Evolutionary conservation across 2,797 vertebrate genomes (phyloP).

Genomic region (Poeciliopsis gracilis): DNA sequence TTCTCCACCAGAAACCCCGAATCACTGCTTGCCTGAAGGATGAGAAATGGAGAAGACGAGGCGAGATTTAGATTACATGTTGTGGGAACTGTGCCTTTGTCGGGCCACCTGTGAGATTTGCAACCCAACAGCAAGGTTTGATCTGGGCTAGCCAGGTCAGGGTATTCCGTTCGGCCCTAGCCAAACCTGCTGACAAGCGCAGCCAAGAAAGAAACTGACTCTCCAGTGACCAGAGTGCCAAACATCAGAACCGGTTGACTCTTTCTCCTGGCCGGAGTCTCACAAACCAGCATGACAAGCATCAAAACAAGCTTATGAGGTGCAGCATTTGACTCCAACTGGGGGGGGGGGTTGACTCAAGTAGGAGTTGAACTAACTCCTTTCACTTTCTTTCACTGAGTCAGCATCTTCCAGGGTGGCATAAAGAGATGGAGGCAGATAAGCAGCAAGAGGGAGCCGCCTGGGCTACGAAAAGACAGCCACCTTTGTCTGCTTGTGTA

Average conservation of each 20-base stretch:
- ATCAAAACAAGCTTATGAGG: conserved; percentile 32
- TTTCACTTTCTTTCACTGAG: conserved; percentile 62
- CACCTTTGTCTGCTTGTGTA: conserved; percentile 57
- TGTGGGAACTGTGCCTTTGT: conserved; percentile 15
- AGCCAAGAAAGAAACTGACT: conserved; percentile 44
- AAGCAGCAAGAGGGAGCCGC: conserved; percentile 34
- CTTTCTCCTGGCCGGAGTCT: conserved; percentile 7
- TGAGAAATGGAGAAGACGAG: conserved; percentile 14
- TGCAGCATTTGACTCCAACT: conserved; percentile 28
- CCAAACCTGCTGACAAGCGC: conserved; percentile 38
- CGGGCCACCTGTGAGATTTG: conserved; percentile 14
- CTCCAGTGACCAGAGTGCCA: conserved; percentile 23
- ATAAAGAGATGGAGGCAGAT: conserved; percentile 45
- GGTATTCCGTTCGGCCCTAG: conserved; percentile 36
- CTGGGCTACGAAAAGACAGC: conserved; percentile 46
- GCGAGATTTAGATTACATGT: not conserved
- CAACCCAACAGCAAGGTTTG: conserved; percentile 25
- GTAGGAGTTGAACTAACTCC: conserved; percentile 38
- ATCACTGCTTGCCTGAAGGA: not conserved
- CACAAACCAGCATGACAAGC: conserved; percentile 26
- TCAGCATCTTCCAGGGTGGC: conserved; percentile 57
- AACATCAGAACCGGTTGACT: conserved; percentile 31
- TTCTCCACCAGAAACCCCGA: not conserved
- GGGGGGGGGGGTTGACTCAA: conserved; percentile 27
- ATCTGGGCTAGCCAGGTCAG: conserved; percentile 46